phyloP scores from a whole-genome alignment of 2,888 invertebrate genomes.

The Stenoptilia bipunctidactyla region DNA sequence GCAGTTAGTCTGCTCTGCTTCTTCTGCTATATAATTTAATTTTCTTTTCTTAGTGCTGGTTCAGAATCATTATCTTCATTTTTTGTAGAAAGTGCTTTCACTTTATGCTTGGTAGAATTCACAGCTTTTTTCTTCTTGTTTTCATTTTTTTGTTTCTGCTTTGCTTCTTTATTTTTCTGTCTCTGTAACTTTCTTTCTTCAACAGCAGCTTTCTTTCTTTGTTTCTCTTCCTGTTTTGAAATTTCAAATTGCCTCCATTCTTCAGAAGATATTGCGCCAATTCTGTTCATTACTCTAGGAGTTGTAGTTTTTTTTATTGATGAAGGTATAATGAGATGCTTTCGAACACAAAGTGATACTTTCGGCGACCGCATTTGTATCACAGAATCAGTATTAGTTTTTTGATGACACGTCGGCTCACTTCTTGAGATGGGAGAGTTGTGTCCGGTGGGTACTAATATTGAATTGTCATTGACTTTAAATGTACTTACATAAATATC shows the following conservation, averaged over 20 bases:
- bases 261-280: slow-evolving; percentile 3
- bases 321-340: slow-evolving; percentile 2
- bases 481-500: slow-evolving; percentile 2
- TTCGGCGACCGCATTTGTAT: background rate
- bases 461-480: slow-evolving; percentile 1
- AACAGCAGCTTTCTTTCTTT: slow-evolving; percentile 1
- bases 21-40: too few relatives aligned
- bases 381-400: background rate
- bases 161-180: too few relatives aligned
- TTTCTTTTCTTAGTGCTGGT: too few relatives aligned
- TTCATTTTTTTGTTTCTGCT: too few relatives aligned
- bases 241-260: slow-evolving; percentile 4
- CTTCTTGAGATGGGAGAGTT: background rate
- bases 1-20: too few relatives aligned
- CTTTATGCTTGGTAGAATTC: too few relatives aligned
- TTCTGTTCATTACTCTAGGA: slow-evolving; percentile 4
- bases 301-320: slow-evolving; percentile 1
- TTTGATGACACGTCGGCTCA: background rate
- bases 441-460: slow-evolving; percentile 1
- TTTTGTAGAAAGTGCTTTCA: too few relatives aligned
- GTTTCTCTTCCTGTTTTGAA: slow-evolving; percentile 1
- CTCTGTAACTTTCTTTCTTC: too few relatives aligned
- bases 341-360: background rate
- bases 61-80: too few relatives aligned
- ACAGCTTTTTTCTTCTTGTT: too few relatives aligned